Base-by-base conservation (phyloP, 2,797 vertebrate genomes). In the Bovichtus variegatus region DNA sequence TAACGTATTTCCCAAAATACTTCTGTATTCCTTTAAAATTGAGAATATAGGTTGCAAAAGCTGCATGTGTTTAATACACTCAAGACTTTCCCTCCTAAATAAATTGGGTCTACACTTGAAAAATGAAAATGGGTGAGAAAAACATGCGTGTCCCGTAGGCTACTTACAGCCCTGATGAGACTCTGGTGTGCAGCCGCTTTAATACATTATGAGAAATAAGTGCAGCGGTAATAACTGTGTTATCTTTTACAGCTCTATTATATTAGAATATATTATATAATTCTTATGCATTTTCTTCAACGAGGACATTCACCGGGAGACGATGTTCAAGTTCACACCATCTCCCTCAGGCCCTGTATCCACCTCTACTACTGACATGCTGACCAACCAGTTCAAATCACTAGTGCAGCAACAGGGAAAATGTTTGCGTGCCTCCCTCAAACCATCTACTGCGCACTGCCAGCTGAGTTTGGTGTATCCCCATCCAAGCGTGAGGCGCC, bases 341-440 rank as follows among this genome's bases (percentile, higher is more conserved):
- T 71, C 23, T 71, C 44, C 18, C 62, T 70, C 19, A 43, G 27
- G 62, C 50, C 3, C 41, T 70, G 9, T 5, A 11, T 23, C 60
- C 29, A 49, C 66, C 46, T 41, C 36, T 0, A 31, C 4, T 40
- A 64, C 18, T 47, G 23, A 71, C 25, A 29, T 25, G 36, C 72
- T 60, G 58, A 60, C 21, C 54, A 55, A 70, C 79, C 62, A 63
- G 63, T 59, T 47, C 16, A 80, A 71, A 62, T 41, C 63, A 76
- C 31, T 54, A 66, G 51, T 47, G 82, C 77, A 74, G 68, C 43
- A 62, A 66, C 44, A 59, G 19, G 18, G 31, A 57, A n/a, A 64
- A 38, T 27, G 23, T 64, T 80, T 4, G 62, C 50, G 11, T 63
- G 84, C 21, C 62, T 59, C 63, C 68, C 19, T 70, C 27, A 59